Evolutionary conservation across 1,140 invertebrate species (phyloP), one percentile per base, ranked within the genome.

Genomic region (Venturia canescens): DNA sequence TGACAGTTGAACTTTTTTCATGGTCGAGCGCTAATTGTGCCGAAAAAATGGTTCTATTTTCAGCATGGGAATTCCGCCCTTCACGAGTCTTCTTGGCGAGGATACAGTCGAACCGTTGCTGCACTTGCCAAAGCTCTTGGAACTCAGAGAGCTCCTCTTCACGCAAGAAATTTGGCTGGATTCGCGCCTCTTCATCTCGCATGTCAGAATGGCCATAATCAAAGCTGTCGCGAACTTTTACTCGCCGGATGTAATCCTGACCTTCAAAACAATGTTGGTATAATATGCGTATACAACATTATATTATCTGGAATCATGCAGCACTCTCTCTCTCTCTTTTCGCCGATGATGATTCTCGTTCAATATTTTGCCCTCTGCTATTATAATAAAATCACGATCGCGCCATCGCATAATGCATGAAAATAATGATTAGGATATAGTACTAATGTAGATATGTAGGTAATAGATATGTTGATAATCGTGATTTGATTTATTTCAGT

Each of bases 191-290:
- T 99, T 3, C 98, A 99, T 92, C 93, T 99, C 71, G 96, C 97
- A 66, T 98, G 97, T 87, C 98, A 99, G 93, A 98, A 98, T 89
- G 98, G 98, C 0, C 98, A 99, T 91, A 99, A 99, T 92, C 97
- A 99, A 93, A 97, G 96, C 81, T 97, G 97, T 82, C 91, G 98
- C 60, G 97, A 98, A 87, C 92, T 99, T 4, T 92, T 99, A 1
- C 93, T 98, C 79, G 95, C 96, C 27, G 97, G 97, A 0, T 97
- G 96, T 67, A 95, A 96, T 90, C 95, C 98, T 0, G 96, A 98
- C 90, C 91, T 97, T 27, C 97, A 97, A 91, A 99, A 99, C 88
- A 98, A 98, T 92, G 97, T 98, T 88, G 93, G 94, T 93, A 53
- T n/a, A 11, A 44, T 44, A 44, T 80, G n/a, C n/a, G n/a, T n/a